Evolutionary conservation across 2,888 invertebrate species (phyloP).

Genomic region (Meiosimyza platycephala): DNA sequence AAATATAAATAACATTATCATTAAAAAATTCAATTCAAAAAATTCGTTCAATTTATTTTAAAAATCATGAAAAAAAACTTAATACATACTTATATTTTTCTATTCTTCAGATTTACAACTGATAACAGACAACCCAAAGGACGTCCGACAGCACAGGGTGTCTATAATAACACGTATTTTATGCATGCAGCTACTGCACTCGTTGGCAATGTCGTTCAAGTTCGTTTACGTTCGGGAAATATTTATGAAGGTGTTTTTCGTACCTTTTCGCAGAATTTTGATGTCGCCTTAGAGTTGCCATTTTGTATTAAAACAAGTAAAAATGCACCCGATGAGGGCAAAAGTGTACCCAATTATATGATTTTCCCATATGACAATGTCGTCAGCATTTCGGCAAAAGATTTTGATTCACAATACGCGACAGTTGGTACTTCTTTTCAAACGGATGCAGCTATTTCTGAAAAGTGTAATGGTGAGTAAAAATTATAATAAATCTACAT

Average conservation of each 20-base stretch:
- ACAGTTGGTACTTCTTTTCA: conserved; percentile 87
- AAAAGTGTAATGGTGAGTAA: conserved; percentile 80
- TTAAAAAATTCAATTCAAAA: no score
- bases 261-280: conserved; percentile 89
- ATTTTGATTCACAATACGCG: conserved; percentile 90
- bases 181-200: conserved; percentile 90
- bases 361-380: conserved; percentile 87
- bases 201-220: conserved; percentile 84
- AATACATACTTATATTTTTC: not conserved
- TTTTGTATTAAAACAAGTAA: conserved; percentile 71
- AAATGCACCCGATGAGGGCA: conserved; percentile 60
- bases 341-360: conserved; percentile 60
- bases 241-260: conserved; percentile 91
- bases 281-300: conserved; percentile 88
- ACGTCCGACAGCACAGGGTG: conserved; percentile 81
- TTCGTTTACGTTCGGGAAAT: conserved; percentile 85
- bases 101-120: conserved; percentile 56
- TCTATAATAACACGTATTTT: conserved; percentile 89
- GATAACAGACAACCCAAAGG: conserved; percentile 58
- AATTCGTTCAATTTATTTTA: no score
- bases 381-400: conserved; percentile 82
- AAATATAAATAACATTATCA: no score
- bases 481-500: not conserved
- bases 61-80: not conserved
- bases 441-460: conserved; percentile 88